Percentiles rank a stretch among this genome's conserved stretches.
phyloP scores from a whole-genome alignment of 1,140 invertebrate species.

The Nephotettix cincticeps region DNA sequence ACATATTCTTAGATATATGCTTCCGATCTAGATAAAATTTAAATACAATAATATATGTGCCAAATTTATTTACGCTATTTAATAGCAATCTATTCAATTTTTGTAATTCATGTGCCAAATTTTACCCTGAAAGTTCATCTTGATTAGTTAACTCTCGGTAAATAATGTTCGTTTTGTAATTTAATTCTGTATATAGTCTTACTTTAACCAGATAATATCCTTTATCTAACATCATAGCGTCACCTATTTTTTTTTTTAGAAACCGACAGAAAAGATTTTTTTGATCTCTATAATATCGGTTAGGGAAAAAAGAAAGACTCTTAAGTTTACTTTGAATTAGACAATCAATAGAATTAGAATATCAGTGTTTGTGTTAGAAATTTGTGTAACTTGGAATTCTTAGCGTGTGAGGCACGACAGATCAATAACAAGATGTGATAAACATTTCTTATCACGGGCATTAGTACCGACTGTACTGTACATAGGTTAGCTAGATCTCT shows the following conservation, averaged over 20 bases:
- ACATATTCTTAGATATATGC: not conserved
- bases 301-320: slow-evolving; percentile 36
- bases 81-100: not conserved
- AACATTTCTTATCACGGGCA: not conserved
- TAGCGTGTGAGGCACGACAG: not conserved
- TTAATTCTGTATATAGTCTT: not conserved
- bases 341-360: slow-evolving; percentile 38
- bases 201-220: not conserved
- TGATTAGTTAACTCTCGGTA: not conserved
- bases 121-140: not conserved
- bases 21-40: not conserved
- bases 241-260: not conserved
- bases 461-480: slow-evolving; percentile 4
- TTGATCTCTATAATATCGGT: slow-evolving; percentile 25
- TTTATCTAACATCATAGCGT: not conserved
- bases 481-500: slow-evolving; percentile 3
- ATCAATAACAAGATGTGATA: slow-evolving; percentile 7
- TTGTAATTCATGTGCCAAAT: slow-evolving; percentile 10
- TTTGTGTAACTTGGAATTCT: slow-evolving; percentile 19
- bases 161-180: not conserved
- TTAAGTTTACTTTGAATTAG: slow-evolving; percentile 39
- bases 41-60: slow-evolving; percentile 10
- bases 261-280: slow-evolving; percentile 1
- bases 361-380: slow-evolving; percentile 24
- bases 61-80: slow-evolving; percentile 5